phyloP scores from a whole-genome alignment of 2,888 invertebrate genomes.

The Nephrotoma guestfalica region DNA sequence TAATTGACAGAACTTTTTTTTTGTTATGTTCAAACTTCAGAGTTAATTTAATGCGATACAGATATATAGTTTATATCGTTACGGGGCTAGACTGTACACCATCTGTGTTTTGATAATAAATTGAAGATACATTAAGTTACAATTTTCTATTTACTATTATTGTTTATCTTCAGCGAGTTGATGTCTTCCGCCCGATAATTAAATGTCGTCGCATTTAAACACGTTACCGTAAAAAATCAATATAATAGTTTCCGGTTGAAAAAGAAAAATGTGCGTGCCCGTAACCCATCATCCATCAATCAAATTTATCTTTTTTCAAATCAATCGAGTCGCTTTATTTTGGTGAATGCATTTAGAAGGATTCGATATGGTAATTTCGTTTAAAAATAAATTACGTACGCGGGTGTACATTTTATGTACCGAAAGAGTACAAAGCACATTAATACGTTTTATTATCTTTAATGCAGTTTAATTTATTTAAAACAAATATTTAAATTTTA shows the following conservation, averaged over 20 bases:
- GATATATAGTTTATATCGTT: neutral
- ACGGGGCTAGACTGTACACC: neutral
- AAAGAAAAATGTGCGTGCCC: neutral
- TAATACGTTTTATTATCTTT: neutral
- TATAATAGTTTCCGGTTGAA: neutral
- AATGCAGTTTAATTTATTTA: neutral
- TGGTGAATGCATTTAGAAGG: neutral
- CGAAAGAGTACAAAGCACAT: neutral
- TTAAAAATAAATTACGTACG: neutral
- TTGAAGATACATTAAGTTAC: neutral
- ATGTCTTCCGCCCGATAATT: neutral
- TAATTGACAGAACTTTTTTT: neutral
- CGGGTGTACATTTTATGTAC: neutral
- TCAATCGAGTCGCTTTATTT: neutral
- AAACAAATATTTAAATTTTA: neutral
- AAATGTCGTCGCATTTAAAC: neutral
- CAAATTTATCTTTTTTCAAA: neutral
- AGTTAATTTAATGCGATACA: neutral
- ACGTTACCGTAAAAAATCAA: neutral
- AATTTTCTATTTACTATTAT: neutral
- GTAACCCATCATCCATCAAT: neutral
- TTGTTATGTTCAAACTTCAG: neutral
- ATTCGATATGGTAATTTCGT: neutral
- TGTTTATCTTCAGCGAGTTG: neutral
- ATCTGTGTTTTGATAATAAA: neutral